These are phyloP conservation scores for Babylonia areolata DNA, from an alignment of 1,140 invertebrate species.

Conservation along the genomic window DNA sequence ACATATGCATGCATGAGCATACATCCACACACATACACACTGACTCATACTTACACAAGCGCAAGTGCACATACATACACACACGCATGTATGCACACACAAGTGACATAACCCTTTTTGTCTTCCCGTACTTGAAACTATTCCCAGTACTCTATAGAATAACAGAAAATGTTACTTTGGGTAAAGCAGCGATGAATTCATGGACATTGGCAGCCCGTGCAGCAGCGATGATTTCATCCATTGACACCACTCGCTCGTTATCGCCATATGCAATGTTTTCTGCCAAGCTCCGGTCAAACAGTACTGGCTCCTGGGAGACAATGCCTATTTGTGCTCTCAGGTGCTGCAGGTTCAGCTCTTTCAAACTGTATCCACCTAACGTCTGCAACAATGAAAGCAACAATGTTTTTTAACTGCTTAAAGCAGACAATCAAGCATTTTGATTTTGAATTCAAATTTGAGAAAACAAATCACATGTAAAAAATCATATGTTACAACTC, in stretches of 20 bases:
- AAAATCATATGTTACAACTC: too few relatives aligned
- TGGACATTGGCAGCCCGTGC: slow-evolving; percentile 92
- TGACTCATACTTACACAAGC: too few relatives aligned
- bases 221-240: slow-evolving; percentile 87
- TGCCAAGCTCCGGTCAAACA: slow-evolving; percentile 90
- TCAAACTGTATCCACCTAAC: slow-evolving; percentile 76
- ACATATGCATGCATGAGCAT: neutral
- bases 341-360: slow-evolving; percentile 74
- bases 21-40: neutral
- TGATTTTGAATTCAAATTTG: too few relatives aligned
- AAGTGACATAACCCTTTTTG: too few relatives aligned
- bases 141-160: too few relatives aligned
- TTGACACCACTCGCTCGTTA: slow-evolving; percentile 81
- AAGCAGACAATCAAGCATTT: too few relatives aligned
- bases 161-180: slow-evolving; percentile 72
- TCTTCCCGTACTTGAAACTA: too few relatives aligned
- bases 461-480: too few relatives aligned
- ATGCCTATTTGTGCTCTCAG: slow-evolving; percentile 82
- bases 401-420: too few relatives aligned
- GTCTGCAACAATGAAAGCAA: slow-evolving; percentile 82
- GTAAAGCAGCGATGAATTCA: slow-evolving; percentile 87
- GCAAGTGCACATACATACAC: too few relatives aligned
- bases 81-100: too few relatives aligned
- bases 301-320: slow-evolving; percentile 89
- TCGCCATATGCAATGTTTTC: slow-evolving; percentile 95